phyloP scores from a whole-genome alignment of 2,113 vertebrate genomes.

The Cnemophilus loriae region DNA sequence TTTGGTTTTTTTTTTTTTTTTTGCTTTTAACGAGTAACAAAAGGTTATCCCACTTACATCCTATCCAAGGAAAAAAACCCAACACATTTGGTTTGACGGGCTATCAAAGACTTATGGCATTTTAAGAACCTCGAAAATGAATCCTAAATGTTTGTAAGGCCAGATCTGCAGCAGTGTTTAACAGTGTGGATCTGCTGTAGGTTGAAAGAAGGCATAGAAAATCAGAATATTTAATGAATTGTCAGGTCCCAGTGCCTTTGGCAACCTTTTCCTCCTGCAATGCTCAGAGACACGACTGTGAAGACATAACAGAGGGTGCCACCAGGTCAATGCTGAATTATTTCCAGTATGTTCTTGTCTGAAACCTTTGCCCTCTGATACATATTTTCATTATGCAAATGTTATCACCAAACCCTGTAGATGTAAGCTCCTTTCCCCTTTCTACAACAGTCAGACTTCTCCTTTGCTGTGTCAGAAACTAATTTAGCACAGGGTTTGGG shows the following conservation, averaged over 20 bases:
- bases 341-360: not conserved
- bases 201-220: not conserved
- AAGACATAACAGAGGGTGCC: not conserved
- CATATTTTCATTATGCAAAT: not conserved
- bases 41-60: not conserved
- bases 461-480: not conserved
- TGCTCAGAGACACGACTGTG: rapidly evolving
- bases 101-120: not conserved
- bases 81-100: not conserved
- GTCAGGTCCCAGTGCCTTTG: not conserved
- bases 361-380: not conserved
- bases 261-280: not conserved
- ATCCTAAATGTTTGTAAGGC: not conserved
- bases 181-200: not conserved
- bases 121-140: not conserved
- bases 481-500: not conserved
- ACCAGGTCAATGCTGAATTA: not conserved
- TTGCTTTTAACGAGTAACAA: not conserved
- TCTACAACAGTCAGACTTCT: not conserved
- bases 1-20: too few species aligned
- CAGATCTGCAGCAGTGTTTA: not conserved
- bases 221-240: not conserved
- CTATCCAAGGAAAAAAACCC: not conserved
- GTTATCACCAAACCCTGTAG: not conserved
- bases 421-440: not conserved